phyloP scores from a whole-genome alignment of 1,140 invertebrate species.

The Palaemon carinicauda region DNA sequence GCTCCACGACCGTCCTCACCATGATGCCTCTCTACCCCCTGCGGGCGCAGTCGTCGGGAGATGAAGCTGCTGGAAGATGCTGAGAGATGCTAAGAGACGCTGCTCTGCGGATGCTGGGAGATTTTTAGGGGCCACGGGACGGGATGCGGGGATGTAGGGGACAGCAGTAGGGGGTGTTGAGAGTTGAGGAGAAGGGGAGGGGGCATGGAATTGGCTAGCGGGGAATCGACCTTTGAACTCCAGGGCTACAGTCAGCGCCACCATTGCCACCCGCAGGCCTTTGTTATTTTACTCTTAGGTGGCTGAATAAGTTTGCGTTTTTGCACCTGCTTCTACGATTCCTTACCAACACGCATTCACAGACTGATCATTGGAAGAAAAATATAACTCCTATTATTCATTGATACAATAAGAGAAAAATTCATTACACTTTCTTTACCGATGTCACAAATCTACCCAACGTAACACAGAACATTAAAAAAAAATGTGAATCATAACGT shows the following conservation, averaged over 20 bases:
- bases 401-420: not conserved
- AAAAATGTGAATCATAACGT: no score
- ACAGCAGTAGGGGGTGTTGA: not conserved
- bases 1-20: not conserved
- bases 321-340: not conserved
- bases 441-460: no score
- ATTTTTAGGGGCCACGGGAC: no score
- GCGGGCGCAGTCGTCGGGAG: not conserved
- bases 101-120: no score
- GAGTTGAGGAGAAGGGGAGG: not conserved
- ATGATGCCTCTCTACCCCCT: slow-evolving; percentile 22
- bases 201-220: slow-evolving; percentile 22
- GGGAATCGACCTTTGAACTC: slow-evolving; percentile 41
- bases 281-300: slow-evolving; percentile 12
- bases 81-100: not conserved
- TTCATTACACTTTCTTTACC: no score
- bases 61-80: not conserved
- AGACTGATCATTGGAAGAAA: not conserved
- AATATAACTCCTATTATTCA: not conserved
- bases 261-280: slow-evolving; percentile 26
- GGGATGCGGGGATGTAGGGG: not conserved
- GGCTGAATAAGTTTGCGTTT: slow-evolving; percentile 10
- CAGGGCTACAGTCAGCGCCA: slow-evolving; percentile 17
- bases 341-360: not conserved
- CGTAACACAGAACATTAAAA: no score